Conservation (phyloP, 2,113 vertebrate genomes). For the Heterotilapia buettikoferi region DNA sequence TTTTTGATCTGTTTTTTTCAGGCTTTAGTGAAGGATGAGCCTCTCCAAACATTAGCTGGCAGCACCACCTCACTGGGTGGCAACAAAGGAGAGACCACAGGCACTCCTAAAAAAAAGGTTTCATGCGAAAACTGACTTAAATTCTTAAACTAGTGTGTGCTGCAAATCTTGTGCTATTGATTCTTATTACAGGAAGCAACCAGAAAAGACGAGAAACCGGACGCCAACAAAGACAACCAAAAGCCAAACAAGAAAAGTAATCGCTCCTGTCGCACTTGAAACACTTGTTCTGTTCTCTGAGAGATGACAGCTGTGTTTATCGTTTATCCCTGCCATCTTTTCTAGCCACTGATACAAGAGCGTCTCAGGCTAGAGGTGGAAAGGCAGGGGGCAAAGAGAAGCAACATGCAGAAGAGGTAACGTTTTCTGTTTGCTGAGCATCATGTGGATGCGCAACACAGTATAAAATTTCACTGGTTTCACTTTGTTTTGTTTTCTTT, state of each 20-base stretch:
- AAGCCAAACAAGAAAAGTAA: slow-evolving; percentile 57
- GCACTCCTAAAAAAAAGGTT: slow-evolving; percentile 69
- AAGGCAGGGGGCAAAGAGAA: slow-evolving; percentile 52
- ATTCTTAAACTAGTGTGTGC: background rate
- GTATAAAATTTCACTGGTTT: background rate
- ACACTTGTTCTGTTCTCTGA: background rate
- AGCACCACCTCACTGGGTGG: slow-evolving; percentile 27
- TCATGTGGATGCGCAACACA: background rate
- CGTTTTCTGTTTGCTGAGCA: background rate
- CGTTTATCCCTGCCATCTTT: background rate
- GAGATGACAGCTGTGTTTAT: background rate
- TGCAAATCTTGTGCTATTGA: background rate
- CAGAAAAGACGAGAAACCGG: slow-evolving; percentile 55
- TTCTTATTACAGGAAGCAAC: slow-evolving; percentile 31
- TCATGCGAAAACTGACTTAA: background rate
- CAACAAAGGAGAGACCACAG: slow-evolving; percentile 57
- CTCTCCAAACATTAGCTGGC: slow-evolving; percentile 19
- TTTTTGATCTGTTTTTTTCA: background rate
- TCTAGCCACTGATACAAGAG: slow-evolving; percentile 39
- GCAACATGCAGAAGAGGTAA: slow-evolving; percentile 48
- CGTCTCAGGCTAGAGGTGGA: slow-evolving; percentile 14
- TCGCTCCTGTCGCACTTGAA: background rate
- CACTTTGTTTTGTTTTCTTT: background rate
- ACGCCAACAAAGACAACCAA: slow-evolving; percentile 37
- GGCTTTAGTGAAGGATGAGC: slow-evolving; percentile 8